Evolutionary conservation across 2,888 invertebrate genomes (phyloP), one percentile per base, ranked within the genome.

Genomic region (Sericinus montela): DNA sequence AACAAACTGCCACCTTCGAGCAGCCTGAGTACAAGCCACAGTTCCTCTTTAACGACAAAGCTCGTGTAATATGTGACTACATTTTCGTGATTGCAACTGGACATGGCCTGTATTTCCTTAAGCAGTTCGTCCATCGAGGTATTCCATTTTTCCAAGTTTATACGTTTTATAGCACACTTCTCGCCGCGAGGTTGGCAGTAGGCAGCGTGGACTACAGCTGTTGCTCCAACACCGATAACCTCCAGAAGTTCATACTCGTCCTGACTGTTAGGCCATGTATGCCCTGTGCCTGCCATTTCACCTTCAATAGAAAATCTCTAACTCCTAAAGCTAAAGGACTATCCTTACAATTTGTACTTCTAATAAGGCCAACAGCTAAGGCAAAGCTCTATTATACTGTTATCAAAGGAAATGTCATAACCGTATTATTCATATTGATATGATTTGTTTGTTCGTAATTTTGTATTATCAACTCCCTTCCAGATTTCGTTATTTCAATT

Each of bases 61-160:
- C 98, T 98, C 29, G 99, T 99, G 90, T 98, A 96, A 88, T 99
- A 99, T n/a, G 97, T 98, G 54, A 99, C 99, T 10, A 99, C 99
- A 85, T 99, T 99, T 82, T 99, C 99, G 86, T 99, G 99, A 77
- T 98, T 96, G 84, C 99, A 99, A 61, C 98, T 97, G 52, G 98
- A 98, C 99, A 99, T 99, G 25, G 99, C 99, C 86, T 99, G 98
- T 54, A 93, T 94, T 77, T 94, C 95, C 85, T 92, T 97, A 79
- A 98, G 90, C 54, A 99, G 90, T 81, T 99, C 99, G 79, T 99
- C 99, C 95, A 99, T 99, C 58, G 98, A 98, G 9, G 99, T 99
- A 88, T 99, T 99, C 96, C 99, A 99, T 91, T 99, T n/a, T 99
- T 99, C 99, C 71, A 99, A 91, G 85, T 99, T 99, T 80, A 99